Conservation (phyloP, 2,113 vertebrate species). For the Holacanthus passer region DNA sequence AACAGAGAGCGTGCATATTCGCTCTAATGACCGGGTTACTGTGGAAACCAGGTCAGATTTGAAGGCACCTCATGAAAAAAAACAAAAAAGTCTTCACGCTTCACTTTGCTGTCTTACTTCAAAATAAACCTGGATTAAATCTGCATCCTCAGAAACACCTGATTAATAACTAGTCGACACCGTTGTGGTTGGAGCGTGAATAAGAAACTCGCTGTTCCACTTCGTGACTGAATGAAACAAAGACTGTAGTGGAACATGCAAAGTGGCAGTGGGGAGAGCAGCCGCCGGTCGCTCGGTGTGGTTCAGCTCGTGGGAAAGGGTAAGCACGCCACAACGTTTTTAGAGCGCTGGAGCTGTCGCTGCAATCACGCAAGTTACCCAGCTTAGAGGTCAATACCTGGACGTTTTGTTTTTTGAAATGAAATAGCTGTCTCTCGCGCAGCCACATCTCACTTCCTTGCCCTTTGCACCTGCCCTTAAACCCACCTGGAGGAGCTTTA, state of each 20-base stretch:
- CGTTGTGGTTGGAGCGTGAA: background rate
- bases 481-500: conserved; percentile 36
- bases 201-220: background rate
- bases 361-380: conserved; percentile 9
- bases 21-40: conserved; percentile 78
- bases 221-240: background rate
- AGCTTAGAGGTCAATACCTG: background rate
- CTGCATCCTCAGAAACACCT: conserved; percentile 47
- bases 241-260: background rate
- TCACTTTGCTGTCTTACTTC: conserved; percentile 68
- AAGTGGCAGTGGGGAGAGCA: conserved; percentile 4
- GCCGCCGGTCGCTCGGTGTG: conserved; percentile 6
- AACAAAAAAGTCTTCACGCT: conserved; percentile 40
- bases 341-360: background rate
- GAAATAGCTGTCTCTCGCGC: background rate
- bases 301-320: conserved; percentile 31
- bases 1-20: conserved; percentile 40
- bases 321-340: conserved; percentile 35
- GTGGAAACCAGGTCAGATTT: conserved; percentile 81
- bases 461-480: conserved; percentile 41
- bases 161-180: conserved; percentile 4
- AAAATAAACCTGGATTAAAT: conserved; percentile 75
- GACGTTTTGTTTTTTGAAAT: background rate
- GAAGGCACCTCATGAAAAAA: conserved; percentile 54
- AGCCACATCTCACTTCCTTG: background rate